Conservation (phyloP, 2,888 invertebrate genomes). For the Polyploca ridens region DNA sequence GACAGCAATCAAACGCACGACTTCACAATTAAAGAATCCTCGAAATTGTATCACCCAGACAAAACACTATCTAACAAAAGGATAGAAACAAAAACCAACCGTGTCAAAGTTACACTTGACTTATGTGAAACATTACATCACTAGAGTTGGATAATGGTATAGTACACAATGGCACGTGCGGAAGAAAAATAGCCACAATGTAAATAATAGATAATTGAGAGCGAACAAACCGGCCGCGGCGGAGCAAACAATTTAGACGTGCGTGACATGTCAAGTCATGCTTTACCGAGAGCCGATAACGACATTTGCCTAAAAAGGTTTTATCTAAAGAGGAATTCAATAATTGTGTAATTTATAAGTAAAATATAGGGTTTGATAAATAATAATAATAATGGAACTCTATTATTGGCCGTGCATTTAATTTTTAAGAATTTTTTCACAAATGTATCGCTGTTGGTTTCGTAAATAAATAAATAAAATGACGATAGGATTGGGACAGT, state of each 20-base stretch:
- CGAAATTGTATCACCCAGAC: not conserved
- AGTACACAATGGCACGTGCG: conserved; percentile 28
- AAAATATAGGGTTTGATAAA: too few species aligned
- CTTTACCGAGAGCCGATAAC: not conserved
- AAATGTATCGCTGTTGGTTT: too few species aligned
- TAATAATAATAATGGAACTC: too few species aligned
- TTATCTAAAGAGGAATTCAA: too few species aligned
- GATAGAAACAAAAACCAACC: not conserved
- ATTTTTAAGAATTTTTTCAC: too few species aligned
- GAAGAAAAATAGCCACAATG: conserved; percentile 23
- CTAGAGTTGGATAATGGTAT: conserved; percentile 25
- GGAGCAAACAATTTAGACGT: not conserved
- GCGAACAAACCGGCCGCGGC: not conserved
- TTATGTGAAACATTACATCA: conserved; percentile 14
- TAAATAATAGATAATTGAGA: conserved; percentile 11
- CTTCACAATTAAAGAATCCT: not conserved
- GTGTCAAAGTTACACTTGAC: conserved; percentile 7
- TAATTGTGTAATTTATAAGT: too few species aligned
- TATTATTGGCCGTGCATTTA: too few species aligned
- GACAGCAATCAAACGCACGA: not conserved
- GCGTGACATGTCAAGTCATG: conserved; percentile 8
- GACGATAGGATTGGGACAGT: too few species aligned
- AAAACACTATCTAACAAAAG: not conserved
- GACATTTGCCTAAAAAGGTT: not conserved
- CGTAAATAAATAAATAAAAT: too few species aligned